Base-by-base conservation (phyloP, 1,140 invertebrate genomes). In the Lepidostoma basale region DNA sequence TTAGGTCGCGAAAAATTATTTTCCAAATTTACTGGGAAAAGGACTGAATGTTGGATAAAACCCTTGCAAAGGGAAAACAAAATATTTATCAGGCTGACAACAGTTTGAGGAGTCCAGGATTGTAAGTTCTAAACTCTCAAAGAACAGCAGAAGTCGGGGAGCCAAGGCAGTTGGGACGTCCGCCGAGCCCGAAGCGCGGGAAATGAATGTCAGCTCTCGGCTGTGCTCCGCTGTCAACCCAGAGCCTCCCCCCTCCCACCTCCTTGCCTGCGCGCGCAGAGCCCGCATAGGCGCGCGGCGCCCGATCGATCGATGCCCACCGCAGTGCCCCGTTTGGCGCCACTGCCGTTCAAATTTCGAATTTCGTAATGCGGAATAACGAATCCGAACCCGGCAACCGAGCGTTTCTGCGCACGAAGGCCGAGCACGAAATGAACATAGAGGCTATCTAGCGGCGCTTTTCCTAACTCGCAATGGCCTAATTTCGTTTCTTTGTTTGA, bases 231-330 rank as follows among this genome's bases (percentile, higher is more conserved):
- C 9, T n/a, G 6, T 8, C 33, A n/a, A 6, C 33, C 33, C 33
- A 8, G 6, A 6, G 33, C 14, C 54, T 8, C 6, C 54, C 14
- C 8, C 30, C 18, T 3, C 14, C 16, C 4, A 28, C 14, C 9
- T 16, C 16, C 8, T 18, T 20, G 16, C 8, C 16, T 8, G 30
- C 58, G 23, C 58, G 58, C 58, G 23, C 23, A 26, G 23, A 18
- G 58, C 36, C 36, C 36, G 58, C 36, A 40, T 18, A 26, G 36
- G 36, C 58, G 58, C 58, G 58, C 40, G 36, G 22, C 58, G 58
- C 33, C 20, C 59, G 12, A 23, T n/a, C 20, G 59, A 62, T 62
- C 59, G 59, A 62, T 62, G 39, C 59, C 39, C 59, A 40, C 36
- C 59, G 40, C 59, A 45, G 25, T 25, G 23, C 39, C 22, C 59